Evolutionary conservation across 2,888 invertebrate species (phyloP), one percentile per base, ranked within the genome.

Genomic region (Keiferia lycopersicella): DNA sequence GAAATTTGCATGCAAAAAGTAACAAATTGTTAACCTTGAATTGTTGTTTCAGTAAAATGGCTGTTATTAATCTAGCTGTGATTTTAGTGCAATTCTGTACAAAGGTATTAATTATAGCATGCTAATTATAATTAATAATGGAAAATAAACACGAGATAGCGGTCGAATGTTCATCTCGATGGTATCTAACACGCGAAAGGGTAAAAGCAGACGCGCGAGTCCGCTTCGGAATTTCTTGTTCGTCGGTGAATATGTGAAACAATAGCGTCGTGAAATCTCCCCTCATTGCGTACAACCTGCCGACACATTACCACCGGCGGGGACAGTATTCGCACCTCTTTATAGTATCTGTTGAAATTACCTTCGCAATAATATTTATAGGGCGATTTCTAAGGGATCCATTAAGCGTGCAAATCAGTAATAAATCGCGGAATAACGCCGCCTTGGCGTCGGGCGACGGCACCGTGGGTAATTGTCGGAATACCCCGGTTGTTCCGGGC

Each of bases 401-500:
- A 65, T 74, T 41, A 72, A 72, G 73, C 74, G 79, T 74, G 76
- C 75, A 77, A 79, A 78, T 73, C 77, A 78, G 70, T 73, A 77
- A 76, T 78, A 82, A 83, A 82, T 83, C 77, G 74, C 77, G 74
- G 73, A 68, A 72, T 69, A 81, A 82, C 82, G 79, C 80, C 22
- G 51, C 6, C 51, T 22, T n/a, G 34, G 38, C 10, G 81, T 78
- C 76, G 79, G 82, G 80, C 83, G 87, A 78, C 79, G 80, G 78
- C 73, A 79, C 76, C 87, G 88, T 86, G 87, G 86, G 88, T 90
- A 89, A 90, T 91, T 87, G 89, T 81, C 81, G 85, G 87, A 82
- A 85, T 86, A 87, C 83, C 80, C 81, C 83, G 83, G 81, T 78
- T 87, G 90, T 91, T 86, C 81, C 91, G 91, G 86, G 79, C 89